Conservation (phyloP, 2,797 vertebrate genomes). For the Epinephelus coioides region DNA sequence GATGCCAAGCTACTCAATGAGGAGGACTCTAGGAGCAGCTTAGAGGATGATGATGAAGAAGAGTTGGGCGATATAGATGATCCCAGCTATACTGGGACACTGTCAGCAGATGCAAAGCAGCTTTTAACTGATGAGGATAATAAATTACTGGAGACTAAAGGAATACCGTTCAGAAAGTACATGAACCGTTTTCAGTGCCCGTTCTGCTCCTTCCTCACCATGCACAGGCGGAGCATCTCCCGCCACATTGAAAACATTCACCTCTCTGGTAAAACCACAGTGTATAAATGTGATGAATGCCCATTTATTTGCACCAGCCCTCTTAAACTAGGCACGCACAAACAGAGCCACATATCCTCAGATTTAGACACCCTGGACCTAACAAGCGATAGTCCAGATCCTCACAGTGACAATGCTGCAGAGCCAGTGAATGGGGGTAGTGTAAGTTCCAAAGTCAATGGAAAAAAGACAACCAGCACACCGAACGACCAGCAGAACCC, state of each 20-base stretch:
- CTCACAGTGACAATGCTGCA: conserved; percentile 84
- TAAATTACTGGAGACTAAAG: conserved; percentile 97
- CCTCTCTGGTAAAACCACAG: conserved; percentile 95
- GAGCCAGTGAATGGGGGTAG: conserved; percentile 89
- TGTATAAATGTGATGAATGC: conserved; percentile 98
- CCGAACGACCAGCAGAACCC: conserved; percentile 89
- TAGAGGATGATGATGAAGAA: conserved; percentile 93
- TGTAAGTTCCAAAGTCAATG: conserved; percentile 88
- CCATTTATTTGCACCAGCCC: conserved; percentile 98
- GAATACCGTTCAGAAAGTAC: conserved; percentile 95
- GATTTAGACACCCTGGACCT: conserved; percentile 94
- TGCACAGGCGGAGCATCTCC: conserved; percentile 97
- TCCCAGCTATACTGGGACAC: conserved; percentile 90
- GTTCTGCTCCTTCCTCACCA: conserved; percentile 98
- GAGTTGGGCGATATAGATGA: conserved; percentile 95
- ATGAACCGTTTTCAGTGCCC: conserved; percentile 99
- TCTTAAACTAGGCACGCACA: conserved; percentile 93
- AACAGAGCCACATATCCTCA: conserved; percentile 91
- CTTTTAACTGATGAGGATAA: conserved; percentile 95
- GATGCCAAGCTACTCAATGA: conserved; percentile 92
- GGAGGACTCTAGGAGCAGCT: conserved; percentile 92
- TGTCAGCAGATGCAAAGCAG: conserved; percentile 92
- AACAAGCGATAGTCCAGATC: conserved; percentile 89
- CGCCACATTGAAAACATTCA: conserved; percentile 99
- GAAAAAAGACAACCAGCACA: conserved; percentile 88